Evolutionary conservation across 2,888 invertebrate genomes (phyloP), one percentile per base, ranked within the genome.

Genomic region (Pseudococcus viburni): DNA sequence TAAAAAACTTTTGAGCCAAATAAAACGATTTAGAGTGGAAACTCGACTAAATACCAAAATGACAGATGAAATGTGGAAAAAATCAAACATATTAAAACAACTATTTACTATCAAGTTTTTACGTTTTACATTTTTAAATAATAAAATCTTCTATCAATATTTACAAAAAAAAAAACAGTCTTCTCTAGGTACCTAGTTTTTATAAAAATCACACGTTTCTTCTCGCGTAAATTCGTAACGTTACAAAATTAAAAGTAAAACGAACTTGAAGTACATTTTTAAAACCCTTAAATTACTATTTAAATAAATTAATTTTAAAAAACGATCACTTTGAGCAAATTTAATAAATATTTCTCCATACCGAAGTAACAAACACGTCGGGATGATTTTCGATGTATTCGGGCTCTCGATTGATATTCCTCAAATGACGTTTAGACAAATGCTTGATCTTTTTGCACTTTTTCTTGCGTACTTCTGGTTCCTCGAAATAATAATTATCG

Each of bases 331-430:
- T 80, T 22, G 1, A 80, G 19, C 11, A 83, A 42, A 15, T 39
- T 83, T 46, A 83, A 83, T 46, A 83, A 83, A 83, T 83, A 46
- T 83, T 46, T 19, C 19, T 83, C 80, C 80, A 83, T 46, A 83
- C 80, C 11, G n/a, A 26, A 12, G 80, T 83, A 12, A 83, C 46
- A 19, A 46, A 83, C 22, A 83, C 19, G 9, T 83, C 80, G 11
- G 46, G 0, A 0, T 46, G 19, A 19, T 19, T 46, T 46, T 42
- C 80, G 17, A 83, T 83, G 12, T 11, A 46, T 46, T 83, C 46
- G 46, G 2, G n/a, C 5, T 83, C 46, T n/a, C 17, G 42, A 19
- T 46, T 26, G 11, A 33, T 19, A 83, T 42, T 83, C 46, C 17
- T 83, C 8, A 46, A 46, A 46, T 83, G 80, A 19, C 80, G 46